Conservation (phyloP, 2,113 vertebrate species). For the Vulpes vulpes region DNA sequence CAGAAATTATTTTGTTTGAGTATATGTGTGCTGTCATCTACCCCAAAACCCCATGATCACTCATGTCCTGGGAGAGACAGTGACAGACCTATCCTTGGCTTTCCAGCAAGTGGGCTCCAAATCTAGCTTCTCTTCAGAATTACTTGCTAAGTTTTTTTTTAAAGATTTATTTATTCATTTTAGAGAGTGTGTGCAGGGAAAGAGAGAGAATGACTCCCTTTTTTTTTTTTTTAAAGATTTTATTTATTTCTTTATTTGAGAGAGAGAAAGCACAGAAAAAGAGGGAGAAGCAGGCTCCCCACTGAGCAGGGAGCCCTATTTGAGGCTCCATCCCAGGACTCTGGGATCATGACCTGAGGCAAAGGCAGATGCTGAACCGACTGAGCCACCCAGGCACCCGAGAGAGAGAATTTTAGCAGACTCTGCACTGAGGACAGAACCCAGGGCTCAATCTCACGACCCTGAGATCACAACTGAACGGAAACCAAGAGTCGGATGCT, state of each 20-base stretch:
- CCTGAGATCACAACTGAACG: background rate
- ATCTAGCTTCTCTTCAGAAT: constrained; percentile 36
- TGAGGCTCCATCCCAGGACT: no score
- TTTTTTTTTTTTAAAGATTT: no score
- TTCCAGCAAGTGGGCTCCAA: background rate
- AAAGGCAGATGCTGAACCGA: no score
- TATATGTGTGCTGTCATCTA: background rate
- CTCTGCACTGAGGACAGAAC: background rate
- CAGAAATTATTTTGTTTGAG: background rate
- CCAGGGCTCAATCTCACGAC: background rate
- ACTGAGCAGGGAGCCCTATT: no score
- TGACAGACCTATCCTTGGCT: background rate
- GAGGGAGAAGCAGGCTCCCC: no score
- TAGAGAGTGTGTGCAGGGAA: background rate
- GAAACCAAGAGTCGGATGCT: background rate
- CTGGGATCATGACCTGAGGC: no score
- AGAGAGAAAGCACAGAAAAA: no score
- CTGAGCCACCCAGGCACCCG: no score
- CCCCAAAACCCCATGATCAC: background rate
- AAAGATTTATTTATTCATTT: background rate
- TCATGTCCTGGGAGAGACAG: background rate
- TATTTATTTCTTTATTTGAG: no score
- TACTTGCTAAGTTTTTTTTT: background rate
- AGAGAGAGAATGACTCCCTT: background rate
- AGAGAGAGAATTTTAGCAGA: background rate